Evolutionary conservation across 2,113 vertebrate genomes (phyloP).

Genomic region (Buteo buteo): DNA sequence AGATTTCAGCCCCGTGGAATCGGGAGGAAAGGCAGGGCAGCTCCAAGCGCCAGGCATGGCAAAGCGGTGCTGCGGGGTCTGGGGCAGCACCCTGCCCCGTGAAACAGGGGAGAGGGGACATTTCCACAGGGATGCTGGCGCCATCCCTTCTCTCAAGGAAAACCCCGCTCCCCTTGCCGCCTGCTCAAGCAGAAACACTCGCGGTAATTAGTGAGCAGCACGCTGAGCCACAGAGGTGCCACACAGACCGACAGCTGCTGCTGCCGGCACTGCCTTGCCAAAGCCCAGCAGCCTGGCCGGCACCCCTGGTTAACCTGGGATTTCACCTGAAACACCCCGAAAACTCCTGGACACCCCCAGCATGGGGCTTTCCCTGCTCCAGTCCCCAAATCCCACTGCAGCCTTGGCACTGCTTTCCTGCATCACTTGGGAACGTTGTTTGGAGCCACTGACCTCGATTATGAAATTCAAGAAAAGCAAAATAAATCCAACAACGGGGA

Average conservation of each 20-base stretch:
- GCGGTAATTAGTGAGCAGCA: background rate
- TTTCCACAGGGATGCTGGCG: background rate
- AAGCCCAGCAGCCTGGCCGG: no score
- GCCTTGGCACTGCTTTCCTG: background rate
- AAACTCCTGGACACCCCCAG: no score
- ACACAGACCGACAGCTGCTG: fast-evolving
- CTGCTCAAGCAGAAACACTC: background rate
- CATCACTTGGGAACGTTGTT: fast-evolving
- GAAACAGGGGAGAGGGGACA: no score
- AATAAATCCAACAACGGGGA: fast-evolving
- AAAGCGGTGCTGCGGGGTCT: background rate
- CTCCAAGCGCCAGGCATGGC: fast-evolving
- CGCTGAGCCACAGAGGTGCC: background rate
- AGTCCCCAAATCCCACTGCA: fast-evolving
- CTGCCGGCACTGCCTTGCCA: background rate
- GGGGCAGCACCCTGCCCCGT: background rate
- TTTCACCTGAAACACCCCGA: background rate
- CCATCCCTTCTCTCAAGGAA: background rate
- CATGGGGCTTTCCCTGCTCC: fast-evolving
- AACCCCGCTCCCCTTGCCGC: background rate
- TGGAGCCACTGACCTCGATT: fast-evolving
- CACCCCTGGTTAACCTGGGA: background rate
- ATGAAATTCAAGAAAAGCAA: background rate
- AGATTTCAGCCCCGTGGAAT: no score
- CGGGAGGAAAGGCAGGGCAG: background rate